A percentile compares a stretch with the other conserved stretches of the same genome.
These are phyloP conservation scores for Stegostoma tigrinum DNA, from an alignment of 2,113 vertebrate species.

Conservation along the genomic window DNA sequence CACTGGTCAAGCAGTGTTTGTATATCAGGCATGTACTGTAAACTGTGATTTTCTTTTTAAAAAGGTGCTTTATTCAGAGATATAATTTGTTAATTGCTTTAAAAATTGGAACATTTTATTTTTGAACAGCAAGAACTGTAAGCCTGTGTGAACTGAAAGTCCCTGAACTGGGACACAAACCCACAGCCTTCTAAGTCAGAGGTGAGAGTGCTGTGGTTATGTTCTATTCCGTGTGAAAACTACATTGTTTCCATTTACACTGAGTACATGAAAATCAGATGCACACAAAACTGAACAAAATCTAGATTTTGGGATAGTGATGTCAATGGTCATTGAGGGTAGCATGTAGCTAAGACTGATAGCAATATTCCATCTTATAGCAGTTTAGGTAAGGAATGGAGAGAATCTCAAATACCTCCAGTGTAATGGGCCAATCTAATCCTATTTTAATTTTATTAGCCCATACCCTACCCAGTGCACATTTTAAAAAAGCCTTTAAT, in stretches of 20 bases:
- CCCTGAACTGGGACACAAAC: not conserved
- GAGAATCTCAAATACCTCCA: not conserved
- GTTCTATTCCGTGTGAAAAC: not conserved
- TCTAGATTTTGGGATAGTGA: not conserved
- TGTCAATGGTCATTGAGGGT: too few relatives aligned
- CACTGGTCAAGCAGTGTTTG: not conserved
- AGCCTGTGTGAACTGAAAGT: not conserved
- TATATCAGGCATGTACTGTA: not conserved
- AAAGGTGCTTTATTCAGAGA: not conserved
- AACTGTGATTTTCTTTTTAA: not conserved
- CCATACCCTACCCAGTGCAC: not conserved
- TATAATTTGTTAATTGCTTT: not conserved
- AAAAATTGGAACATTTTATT: not conserved
- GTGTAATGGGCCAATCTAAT: not conserved
- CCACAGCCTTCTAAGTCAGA: not conserved
- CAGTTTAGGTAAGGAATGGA: not conserved
- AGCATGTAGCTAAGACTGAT: not conserved
- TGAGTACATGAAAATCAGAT: not conserved
- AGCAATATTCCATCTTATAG: not conserved
- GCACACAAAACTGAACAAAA: not conserved
- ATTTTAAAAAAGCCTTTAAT: not conserved
- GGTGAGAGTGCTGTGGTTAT: not conserved
- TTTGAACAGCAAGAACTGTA: not conserved
- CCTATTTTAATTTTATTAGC: not conserved
- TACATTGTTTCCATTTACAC: not conserved